These are phyloP conservation scores for Tiaroga cobitis DNA, from an alignment of 2,797 vertebrate genomes.

Conservation along the genomic window DNA sequence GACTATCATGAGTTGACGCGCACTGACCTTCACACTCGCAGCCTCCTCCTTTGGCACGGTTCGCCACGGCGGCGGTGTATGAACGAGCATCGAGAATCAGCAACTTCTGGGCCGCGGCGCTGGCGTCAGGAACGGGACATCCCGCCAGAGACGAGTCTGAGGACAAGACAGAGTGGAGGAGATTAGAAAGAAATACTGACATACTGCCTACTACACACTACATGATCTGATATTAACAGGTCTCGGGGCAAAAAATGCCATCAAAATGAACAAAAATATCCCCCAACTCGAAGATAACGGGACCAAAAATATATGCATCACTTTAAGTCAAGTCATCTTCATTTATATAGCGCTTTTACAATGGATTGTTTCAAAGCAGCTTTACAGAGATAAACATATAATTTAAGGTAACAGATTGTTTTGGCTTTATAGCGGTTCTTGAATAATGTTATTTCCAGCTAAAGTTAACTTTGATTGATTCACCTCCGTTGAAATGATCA, in stretches of 20 bases:
- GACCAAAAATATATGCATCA: background rate
- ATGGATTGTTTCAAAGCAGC: no score
- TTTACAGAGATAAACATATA: no score
- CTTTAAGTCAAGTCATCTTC: no score
- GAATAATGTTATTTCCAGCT: no score
- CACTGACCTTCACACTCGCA: constrained; percentile 96
- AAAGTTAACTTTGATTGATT: no score
- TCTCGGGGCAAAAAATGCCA: background rate
- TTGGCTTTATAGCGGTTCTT: no score
- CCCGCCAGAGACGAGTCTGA: constrained; percentile 92
- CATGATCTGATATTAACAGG: background rate
- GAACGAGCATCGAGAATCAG: constrained; percentile 97
- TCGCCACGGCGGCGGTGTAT: constrained; percentile 96
- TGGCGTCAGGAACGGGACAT: constrained; percentile 84
- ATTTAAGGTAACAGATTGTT: no score
- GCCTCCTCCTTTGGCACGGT: constrained; percentile 97
- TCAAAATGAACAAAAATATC: background rate
- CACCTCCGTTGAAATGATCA: no score
- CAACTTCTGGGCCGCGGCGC: constrained; percentile 89
- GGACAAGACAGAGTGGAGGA: constrained; percentile 16
- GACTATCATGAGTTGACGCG: no score
- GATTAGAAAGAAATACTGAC: background rate
- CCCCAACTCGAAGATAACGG: background rate
- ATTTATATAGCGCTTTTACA: no score
- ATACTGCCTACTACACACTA: background rate